Evolutionary conservation across 2,888 invertebrate genomes (phyloP).

Genomic region (Machimus rusticus): DNA sequence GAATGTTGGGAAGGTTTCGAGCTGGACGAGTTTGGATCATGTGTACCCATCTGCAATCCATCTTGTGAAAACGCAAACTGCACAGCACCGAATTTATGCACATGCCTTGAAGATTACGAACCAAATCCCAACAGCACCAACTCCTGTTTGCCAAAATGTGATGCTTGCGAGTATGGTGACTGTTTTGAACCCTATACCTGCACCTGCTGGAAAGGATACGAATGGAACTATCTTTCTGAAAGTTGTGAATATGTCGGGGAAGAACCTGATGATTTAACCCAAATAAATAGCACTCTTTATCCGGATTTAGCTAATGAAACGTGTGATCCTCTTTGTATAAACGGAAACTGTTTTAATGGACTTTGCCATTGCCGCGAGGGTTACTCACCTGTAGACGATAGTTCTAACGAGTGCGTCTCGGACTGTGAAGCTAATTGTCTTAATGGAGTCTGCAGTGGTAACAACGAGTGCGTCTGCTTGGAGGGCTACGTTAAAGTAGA

Average conservation of each 20-base stretch:
- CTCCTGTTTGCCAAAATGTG: constrained; percentile 45
- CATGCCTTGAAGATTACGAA: constrained; percentile 58
- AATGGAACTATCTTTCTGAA: constrained; percentile 67
- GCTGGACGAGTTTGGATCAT: constrained; percentile 4
- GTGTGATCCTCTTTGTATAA: not conserved
- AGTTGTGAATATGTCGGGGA: constrained; percentile 68
- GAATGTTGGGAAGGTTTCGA: constrained; percentile 49
- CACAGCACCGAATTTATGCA: constrained; percentile 59
- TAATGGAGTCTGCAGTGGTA: constrained; percentile 43
- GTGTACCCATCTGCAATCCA: constrained; percentile 63
- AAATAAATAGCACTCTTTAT: constrained; percentile 69
- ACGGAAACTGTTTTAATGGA: not conserved
- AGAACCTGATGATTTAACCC: not conserved
- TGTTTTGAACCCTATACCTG: constrained; percentile 54
- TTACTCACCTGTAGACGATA: not conserved
- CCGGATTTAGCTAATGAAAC: constrained; percentile 55
- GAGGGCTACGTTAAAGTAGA: constrained; percentile 59
- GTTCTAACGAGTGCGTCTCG: constrained; percentile 53
- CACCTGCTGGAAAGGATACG: constrained; percentile 57
- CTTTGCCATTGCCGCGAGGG: not conserved
- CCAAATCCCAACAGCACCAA: constrained; percentile 52
- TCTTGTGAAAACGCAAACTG: constrained; percentile 65
- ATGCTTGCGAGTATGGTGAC: constrained; percentile 52
- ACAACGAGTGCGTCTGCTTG: constrained; percentile 57
- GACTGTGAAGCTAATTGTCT: constrained; percentile 16